phyloP scores from a whole-genome alignment of 2,113 vertebrate species.

The Halcyon senegalensis region DNA sequence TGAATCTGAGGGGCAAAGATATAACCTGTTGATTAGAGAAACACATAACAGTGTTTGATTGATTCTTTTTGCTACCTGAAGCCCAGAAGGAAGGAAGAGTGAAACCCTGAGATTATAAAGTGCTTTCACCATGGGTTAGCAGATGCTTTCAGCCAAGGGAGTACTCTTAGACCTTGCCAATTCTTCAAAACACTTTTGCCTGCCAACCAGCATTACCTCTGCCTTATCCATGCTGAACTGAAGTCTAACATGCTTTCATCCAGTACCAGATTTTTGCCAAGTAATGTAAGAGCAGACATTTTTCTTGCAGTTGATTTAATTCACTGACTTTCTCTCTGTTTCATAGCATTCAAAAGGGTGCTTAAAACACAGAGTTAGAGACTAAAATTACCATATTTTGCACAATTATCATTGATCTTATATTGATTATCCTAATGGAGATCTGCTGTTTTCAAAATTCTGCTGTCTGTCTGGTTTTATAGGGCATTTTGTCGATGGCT shows the following conservation, averaged over 20 bases:
- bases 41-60: neutral
- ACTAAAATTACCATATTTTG: conserved; percentile 14
- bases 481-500: neutral
- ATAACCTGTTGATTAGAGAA: neutral
- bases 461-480: neutral
- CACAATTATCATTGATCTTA: neutral
- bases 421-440: conserved; percentile 6
- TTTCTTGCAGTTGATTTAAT: neutral
- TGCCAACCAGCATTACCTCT: conserved; percentile 50
- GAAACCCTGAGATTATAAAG: neutral
- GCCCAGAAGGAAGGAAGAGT: neutral
- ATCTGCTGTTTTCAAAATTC: neutral
- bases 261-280: conserved; percentile 39
- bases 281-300: neutral
- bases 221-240: neutral
- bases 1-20: neutral
- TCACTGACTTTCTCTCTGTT: conserved; percentile 9
- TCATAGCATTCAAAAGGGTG: neutral
- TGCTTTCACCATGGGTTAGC: conserved; percentile 3
- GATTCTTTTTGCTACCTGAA: conserved; percentile 6
- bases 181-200: conserved; percentile 31
- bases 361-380: neutral
- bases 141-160: conserved; percentile 55
- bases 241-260: conserved; percentile 20
- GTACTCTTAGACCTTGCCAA: conserved; percentile 33